Evolutionary conservation across 2,113 vertebrate genomes (phyloP), one percentile per base, ranked within the genome.

Genomic region (Semnopithecus entellus): DNA sequence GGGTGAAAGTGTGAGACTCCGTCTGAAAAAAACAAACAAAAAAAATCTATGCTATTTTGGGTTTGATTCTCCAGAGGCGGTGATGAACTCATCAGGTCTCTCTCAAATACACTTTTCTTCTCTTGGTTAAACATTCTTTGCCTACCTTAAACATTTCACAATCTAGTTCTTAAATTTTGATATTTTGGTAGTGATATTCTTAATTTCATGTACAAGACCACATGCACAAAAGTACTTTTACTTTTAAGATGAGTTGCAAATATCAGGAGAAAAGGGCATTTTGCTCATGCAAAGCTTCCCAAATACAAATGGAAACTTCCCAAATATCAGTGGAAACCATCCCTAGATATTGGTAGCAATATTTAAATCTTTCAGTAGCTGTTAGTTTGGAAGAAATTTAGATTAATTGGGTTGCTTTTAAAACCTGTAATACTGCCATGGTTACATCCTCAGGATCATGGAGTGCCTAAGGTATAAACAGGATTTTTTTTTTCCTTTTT

Each of bases 371-470:
- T 97, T 12, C 40, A 80, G 52, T 79, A 94, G 90, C 78, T 88
- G 38, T 10, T 93, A 43, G 68, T 95, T 94, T 30, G 55, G 88
- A 78, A 96, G 86, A 96, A 98, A 96, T 87, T 50, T 68, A 91
- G 93, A 97, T 66, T 73, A 93, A 97, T 68, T 48, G n/a, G 87
- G 86, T 2, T 80, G 66, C 18, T 81, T 95, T 96, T 55, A 97
- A 97, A 76, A 88, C 0, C 73, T 95, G 1, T 73, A 43, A 84
- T 38, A 83, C 72, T 40, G 4, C 38, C 38, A 79, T 3, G 12
- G 86, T 95, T 73, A 86, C 22, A 97, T 95, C 92, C 95, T 79
- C 64, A 97, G 94, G 30, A 91, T 91, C 23, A 96, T 43, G 97
- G 96, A 95, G 94, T 0, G 92, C 27, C 61, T 59, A 90, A 45